Evolutionary conservation across 2,888 invertebrate species (phyloP).

Genomic region (Latrodectus hesperus): DNA sequence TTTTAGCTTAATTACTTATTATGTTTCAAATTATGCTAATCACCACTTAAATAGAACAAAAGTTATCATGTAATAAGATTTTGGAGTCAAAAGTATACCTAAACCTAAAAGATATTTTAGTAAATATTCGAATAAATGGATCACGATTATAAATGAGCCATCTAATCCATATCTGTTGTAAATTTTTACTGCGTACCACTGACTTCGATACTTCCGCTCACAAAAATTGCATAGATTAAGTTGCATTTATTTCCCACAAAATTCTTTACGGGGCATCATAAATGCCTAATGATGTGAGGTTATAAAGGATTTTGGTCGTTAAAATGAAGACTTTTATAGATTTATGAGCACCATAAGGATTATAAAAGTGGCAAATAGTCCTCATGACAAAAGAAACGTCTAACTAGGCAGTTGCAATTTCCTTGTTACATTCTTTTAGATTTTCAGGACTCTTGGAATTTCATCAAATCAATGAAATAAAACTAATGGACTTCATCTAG

Average conservation of each 20-base stretch:
- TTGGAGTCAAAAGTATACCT: too few species aligned
- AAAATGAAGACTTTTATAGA: constrained; percentile 26
- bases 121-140: too few species aligned
- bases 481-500: too few species aligned
- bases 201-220: neutral
- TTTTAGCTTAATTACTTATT: too few species aligned
- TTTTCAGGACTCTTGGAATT: too few species aligned
- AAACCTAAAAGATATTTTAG: too few species aligned
- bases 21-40: too few species aligned
- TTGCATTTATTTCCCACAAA: constrained; percentile 5
- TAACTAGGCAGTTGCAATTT: neutral
- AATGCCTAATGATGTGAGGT: constrained; percentile 25
- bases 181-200: neutral
- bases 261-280: constrained; percentile 26
- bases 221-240: constrained; percentile 1
- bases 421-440: too few species aligned
- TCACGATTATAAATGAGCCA: neutral
- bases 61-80: too few species aligned
- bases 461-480: too few species aligned
- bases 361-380: constrained; percentile 6
- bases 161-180: neutral
- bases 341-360: constrained; percentile 25
- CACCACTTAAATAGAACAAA: too few species aligned
- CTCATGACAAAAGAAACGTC: neutral
- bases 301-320: constrained; percentile 23